These are phyloP conservation scores for Drosophila erecta DNA, from an alignment of 1,140 invertebrate genomes.

Conservation along the genomic window DNA sequence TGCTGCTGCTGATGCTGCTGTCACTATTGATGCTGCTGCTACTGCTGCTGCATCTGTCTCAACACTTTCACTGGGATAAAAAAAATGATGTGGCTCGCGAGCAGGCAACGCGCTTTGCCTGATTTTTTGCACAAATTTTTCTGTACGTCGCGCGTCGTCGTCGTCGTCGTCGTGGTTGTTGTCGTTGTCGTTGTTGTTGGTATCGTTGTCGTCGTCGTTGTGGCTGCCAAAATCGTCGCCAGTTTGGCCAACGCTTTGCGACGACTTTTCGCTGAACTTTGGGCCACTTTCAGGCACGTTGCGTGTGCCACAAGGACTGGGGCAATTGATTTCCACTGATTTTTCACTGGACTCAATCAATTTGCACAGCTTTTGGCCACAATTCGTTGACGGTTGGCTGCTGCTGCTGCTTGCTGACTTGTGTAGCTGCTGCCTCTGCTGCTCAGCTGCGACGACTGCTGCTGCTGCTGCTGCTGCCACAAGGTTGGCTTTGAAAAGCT, in stretches of 20 bases:
- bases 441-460: constrained; percentile 77
- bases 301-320: neutral
- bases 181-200: neutral
- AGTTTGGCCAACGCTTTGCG: neutral
- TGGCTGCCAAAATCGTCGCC: neutral
- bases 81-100: constrained; percentile 45
- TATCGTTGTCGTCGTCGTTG: constrained; percentile 3
- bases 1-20: constrained; percentile 6
- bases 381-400: constrained; percentile 49
- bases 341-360: constrained; percentile 28
- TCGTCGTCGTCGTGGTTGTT: neutral
- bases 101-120: constrained; percentile 30
- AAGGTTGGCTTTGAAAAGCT: constrained; percentile 75
- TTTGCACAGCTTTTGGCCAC: constrained; percentile 28
- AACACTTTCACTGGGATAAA: constrained; percentile 67
- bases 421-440: constrained; percentile 64
- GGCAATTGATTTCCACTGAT: constrained; percentile 27
- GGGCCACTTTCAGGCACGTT: neutral
- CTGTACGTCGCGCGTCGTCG: constrained; percentile 66
- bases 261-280: neutral
- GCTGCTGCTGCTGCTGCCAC: constrained; percentile 33
- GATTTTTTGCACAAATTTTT: constrained; percentile 73
- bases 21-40: constrained; percentile 5
- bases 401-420: constrained; percentile 30
- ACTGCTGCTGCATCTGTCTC: constrained; percentile 42